These are phyloP conservation scores for Saxicola maurus DNA, from an alignment of 2,797 vertebrate species.

Conservation along the genomic window DNA sequence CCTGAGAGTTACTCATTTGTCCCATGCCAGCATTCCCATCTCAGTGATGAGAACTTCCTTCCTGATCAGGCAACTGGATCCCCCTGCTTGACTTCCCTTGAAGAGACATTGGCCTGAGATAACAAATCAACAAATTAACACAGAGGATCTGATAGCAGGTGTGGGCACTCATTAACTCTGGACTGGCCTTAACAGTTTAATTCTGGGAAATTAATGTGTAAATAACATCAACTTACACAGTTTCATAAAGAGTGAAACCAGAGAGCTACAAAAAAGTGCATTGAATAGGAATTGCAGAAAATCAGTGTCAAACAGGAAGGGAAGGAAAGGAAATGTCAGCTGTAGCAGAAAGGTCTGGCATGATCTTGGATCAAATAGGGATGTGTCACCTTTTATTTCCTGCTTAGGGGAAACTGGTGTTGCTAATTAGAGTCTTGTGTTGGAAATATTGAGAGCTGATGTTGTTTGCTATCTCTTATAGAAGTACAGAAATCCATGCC, in stretches of 20 bases:
- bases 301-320: neutral
- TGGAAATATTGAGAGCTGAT: neutral
- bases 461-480: neutral
- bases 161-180: neutral
- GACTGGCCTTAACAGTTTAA: neutral
- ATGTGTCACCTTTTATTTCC: neutral
- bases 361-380: accelerated
- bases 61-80: neutral
- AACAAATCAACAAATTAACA: neutral
- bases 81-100: neutral
- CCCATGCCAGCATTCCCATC: neutral
- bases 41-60: neutral
- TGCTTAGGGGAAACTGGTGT: neutral
- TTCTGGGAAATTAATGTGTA: neutral
- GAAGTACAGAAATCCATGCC: neutral
- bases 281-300: neutral
- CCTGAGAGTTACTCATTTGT: neutral
- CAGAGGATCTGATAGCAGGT: neutral
- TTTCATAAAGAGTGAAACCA: neutral
- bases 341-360: neutral
- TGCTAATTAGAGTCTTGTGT: neutral
- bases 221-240: neutral
- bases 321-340: neutral
- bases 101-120: neutral
- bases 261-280: neutral